Evolutionary conservation across 2,113 vertebrate genomes (phyloP).

Genomic region (Pachypanchax playfairii): DNA sequence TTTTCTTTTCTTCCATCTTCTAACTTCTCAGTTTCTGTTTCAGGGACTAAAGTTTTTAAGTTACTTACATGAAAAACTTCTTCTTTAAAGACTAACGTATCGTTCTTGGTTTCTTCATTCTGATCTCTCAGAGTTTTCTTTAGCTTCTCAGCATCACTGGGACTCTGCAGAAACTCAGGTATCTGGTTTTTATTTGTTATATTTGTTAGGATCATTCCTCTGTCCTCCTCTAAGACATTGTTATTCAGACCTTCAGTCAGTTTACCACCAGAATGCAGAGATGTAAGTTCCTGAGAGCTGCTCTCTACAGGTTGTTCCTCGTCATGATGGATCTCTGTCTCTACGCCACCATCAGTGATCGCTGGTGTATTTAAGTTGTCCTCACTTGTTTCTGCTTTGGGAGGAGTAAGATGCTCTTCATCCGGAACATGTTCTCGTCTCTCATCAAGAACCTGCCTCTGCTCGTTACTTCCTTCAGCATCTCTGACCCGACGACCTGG

Average conservation of each 20-base stretch:
- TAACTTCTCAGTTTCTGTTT: slow-evolving; percentile 5
- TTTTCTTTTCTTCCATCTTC: neutral
- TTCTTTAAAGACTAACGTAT: neutral
- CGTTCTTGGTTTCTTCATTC: slow-evolving; percentile 6
- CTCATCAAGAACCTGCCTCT: neutral
- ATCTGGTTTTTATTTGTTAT: slow-evolving; percentile 6
- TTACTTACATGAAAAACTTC: slow-evolving; percentile 6
- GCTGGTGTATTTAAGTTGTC: neutral
- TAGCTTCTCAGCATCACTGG: neutral
- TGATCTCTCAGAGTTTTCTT: neutral
- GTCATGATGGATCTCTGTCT: slow-evolving; percentile 1
- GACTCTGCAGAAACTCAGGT: neutral
- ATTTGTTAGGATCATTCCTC: neutral
- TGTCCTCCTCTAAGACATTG: slow-evolving; percentile 10
- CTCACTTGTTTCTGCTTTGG: neutral
- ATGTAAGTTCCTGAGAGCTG: slow-evolving; percentile 6
- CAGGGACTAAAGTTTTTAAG: neutral
- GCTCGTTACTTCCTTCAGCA: neutral
- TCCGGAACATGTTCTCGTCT: neutral
- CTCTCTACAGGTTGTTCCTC: neutral
- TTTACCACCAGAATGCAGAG: neutral
- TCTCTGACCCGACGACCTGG: too few relatives aligned
- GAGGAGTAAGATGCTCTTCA: slow-evolving; percentile 3
- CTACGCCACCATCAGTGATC: neutral
- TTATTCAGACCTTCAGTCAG: neutral